Percentiles rank a stretch among this genome's conserved stretches.
Evolutionary conservation across 2,888 invertebrate species (phyloP).

Genomic region (Anoplius nigerrimus): DNA sequence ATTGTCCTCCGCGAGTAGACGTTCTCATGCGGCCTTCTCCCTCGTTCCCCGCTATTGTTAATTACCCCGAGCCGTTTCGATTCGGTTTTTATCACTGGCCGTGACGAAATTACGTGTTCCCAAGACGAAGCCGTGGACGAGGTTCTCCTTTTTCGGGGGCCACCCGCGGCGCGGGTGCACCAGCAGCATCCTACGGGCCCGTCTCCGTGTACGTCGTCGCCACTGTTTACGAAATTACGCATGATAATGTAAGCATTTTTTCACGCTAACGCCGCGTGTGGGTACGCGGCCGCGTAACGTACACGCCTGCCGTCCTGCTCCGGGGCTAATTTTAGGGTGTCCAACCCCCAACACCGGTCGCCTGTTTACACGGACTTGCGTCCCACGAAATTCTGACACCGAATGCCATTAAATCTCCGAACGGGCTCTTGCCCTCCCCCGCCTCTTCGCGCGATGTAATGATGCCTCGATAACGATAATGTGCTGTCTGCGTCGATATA

Average conservation of each 20-base stretch:
- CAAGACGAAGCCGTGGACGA: too few species aligned
- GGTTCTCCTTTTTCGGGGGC: conserved; percentile 48
- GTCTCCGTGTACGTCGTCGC: conserved; percentile 44
- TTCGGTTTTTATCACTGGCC: too few species aligned
- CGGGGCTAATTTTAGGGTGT: conserved; percentile 75
- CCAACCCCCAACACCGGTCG: conserved; percentile 66
- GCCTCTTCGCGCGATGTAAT: conserved; percentile 3
- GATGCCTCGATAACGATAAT: too few species aligned
- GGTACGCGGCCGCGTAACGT: conserved; percentile 49
- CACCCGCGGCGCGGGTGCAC: conserved; percentile 67
- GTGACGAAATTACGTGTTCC: too few species aligned
- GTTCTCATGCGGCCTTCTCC: too few species aligned
- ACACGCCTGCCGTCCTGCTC: conserved; percentile 53
- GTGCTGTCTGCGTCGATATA: too few species aligned
- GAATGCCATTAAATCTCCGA: conserved; percentile 51
- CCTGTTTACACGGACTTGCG: conserved; percentile 55
- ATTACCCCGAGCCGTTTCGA: too few species aligned
- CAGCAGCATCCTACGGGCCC: conserved; percentile 30
- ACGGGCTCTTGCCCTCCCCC: conserved; percentile 33
- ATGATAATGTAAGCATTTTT: conserved; percentile 76
- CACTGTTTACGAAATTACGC: conserved; percentile 74
- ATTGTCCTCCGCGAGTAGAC: too few species aligned
- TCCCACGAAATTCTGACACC: conserved; percentile 54
- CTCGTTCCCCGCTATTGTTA: too few species aligned
- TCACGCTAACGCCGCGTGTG: conserved; percentile 67